phyloP scores from a whole-genome alignment of 2,888 invertebrate species.

The Apantesis nais region DNA sequence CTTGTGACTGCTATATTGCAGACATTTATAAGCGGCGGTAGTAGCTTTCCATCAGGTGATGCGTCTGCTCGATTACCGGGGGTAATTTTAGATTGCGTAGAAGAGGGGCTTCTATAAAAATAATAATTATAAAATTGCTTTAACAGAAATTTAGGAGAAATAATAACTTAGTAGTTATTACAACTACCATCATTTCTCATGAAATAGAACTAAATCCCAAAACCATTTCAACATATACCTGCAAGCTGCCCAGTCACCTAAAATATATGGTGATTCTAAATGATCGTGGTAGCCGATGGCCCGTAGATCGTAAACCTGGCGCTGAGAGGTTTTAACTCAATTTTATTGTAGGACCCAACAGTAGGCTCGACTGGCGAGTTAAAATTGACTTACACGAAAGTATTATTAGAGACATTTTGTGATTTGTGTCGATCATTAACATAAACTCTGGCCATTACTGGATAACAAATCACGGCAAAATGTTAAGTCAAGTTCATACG shows the following conservation, averaged over 20 bases:
- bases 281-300: slow-evolving; percentile 15
- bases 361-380: slow-evolving; percentile 10
- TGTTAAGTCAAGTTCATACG: background rate
- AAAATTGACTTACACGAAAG: slow-evolving; percentile 12
- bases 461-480: background rate
- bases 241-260: slow-evolving; percentile 3
- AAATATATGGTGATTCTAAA: slow-evolving; percentile 18
- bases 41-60: too few species aligned
- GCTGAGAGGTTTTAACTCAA: slow-evolving; percentile 18
- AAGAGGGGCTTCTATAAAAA: background rate
- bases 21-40: too few species aligned
- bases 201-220: background rate
- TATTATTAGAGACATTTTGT: background rate
- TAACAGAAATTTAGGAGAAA: background rate
- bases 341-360: slow-evolving; percentile 19
- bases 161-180: background rate
- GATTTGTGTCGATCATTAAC: slow-evolving; percentile 6
- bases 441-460: background rate
- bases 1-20: too few species aligned
- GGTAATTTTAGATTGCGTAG: too few species aligned
- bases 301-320: slow-evolving; percentile 17
- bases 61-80: too few species aligned
- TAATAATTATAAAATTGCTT: too few species aligned
- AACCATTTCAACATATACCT: slow-evolving; percentile 7
- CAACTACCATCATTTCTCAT: background rate